Evolutionary conservation across 2,797 vertebrate genomes (phyloP).

Genomic region (Muraenolepis orangiensis): DNA sequence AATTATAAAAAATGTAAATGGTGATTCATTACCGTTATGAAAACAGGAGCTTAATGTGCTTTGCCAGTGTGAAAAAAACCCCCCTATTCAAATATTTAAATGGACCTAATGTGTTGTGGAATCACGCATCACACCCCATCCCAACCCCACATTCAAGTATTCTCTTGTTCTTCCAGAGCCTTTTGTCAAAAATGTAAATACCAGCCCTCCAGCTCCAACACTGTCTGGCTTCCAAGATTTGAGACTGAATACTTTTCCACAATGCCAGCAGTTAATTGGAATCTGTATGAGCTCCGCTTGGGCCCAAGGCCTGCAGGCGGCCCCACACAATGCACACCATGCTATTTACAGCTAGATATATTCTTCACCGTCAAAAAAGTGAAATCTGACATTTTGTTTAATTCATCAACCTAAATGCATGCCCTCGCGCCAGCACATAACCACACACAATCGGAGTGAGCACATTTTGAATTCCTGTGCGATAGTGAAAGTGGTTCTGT

Average conservation of each 20-base stretch:
- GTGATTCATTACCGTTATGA: conserved; percentile 52
- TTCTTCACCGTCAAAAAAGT: not conserved
- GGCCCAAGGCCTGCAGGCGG: no score
- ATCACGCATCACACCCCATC: conserved; percentile 21
- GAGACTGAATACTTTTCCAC: conserved; percentile 21
- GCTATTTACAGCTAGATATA: not conserved
- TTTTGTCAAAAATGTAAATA: conserved; percentile 6
- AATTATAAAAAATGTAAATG: conserved; percentile 56
- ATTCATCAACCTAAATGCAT: conserved; percentile 20
- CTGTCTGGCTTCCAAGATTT: conserved; percentile 21
- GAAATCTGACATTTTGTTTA: conserved; percentile 28
- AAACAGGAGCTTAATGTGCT: conserved; percentile 40
- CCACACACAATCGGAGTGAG: not conserved
- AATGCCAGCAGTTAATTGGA: conserved; percentile 24
- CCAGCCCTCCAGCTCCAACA: not conserved
- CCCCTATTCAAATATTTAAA: conserved; percentile 57
- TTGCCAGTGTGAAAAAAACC: conserved; percentile 43
- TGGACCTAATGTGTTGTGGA: conserved; percentile 41
- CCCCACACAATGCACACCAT: not conserved
- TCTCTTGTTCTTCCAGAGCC: conserved; percentile 19
- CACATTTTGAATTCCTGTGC: not conserved
- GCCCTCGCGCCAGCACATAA: not conserved
- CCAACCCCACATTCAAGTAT: conserved; percentile 36
- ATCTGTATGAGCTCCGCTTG: conserved; percentile 2
- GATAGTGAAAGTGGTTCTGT: conserved; percentile 40